phyloP scores from a whole-genome alignment of 2,797 vertebrate genomes.

The Gouania willdenowi region DNA sequence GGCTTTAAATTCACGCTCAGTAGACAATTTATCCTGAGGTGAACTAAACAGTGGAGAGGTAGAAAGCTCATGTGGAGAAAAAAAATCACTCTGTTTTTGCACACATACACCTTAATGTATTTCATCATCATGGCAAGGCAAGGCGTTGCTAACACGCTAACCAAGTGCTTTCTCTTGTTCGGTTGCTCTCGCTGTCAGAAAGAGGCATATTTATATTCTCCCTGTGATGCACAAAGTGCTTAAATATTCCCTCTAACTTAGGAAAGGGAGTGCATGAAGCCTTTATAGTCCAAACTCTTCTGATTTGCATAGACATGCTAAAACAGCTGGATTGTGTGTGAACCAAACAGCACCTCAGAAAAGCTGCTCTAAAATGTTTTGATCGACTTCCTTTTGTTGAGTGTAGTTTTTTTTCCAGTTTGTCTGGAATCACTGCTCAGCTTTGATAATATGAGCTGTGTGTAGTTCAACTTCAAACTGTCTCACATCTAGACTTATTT shows the following conservation, averaged over 20 bases:
- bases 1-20: too few relatives aligned
- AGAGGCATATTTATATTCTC: constrained; percentile 15
- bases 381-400: too few relatives aligned
- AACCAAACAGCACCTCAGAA: too few relatives aligned
- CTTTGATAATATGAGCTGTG: too few relatives aligned
- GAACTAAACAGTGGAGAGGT: neutral
- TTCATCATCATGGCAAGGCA: constrained; percentile 48
- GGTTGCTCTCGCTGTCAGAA: constrained; percentile 32
- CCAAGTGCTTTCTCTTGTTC: constrained; percentile 60
- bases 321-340: too few relatives aligned
- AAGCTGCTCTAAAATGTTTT: too few relatives aligned
- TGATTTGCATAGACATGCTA: too few relatives aligned
- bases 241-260: constrained; percentile 34
- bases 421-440: too few relatives aligned
- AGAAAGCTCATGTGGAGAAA: constrained; percentile 1
- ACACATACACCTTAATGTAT: constrained; percentile 28
- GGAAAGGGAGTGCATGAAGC: constrained; percentile 27
- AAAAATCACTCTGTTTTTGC: neutral
- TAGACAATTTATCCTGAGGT: neutral
- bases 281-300: constrained; percentile 15
- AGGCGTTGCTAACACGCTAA: constrained; percentile 29
- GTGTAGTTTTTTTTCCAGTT: too few relatives aligned
- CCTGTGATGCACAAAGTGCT: constrained; percentile 41
- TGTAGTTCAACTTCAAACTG: too few relatives aligned
- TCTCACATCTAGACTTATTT: too few relatives aligned